Percentiles rank a stretch among this genome's conserved stretches.
Conservation (phyloP, 2,888 invertebrate genomes). For the Malthinus seriepunctatus region DNA sequence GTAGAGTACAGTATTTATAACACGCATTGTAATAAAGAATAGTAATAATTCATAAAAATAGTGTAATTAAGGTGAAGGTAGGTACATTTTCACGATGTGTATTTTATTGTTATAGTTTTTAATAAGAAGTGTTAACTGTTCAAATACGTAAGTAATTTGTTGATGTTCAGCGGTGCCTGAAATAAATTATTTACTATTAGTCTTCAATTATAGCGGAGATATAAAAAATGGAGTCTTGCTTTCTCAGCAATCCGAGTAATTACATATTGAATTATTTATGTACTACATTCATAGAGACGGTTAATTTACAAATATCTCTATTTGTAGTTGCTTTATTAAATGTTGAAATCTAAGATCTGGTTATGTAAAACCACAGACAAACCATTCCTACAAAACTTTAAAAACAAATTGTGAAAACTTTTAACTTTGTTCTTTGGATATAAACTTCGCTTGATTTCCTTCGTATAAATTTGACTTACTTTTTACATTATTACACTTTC, state of each 20-base stretch:
- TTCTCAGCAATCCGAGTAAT: constrained; percentile 8
- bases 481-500: neutral
- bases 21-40: too few species aligned
- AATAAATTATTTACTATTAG: constrained; percentile 9
- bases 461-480: neutral
- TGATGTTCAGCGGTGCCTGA: constrained; percentile 7
- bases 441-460: neutral
- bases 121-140: constrained; percentile 9
- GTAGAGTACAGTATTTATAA: too few species aligned
- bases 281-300: neutral
- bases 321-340: neutral
- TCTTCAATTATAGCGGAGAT: constrained; percentile 5
- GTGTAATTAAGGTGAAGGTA: too few species aligned
- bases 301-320: constrained; percentile 3
- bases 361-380: neutral
- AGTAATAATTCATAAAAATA: too few species aligned
- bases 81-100: too few species aligned
- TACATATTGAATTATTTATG: constrained; percentile 12
- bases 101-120: constrained; percentile 5
- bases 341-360: neutral
- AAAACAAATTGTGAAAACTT: neutral
- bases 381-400: too few species aligned
- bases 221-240: constrained; percentile 1
- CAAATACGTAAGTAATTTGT: constrained; percentile 10
- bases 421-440: too few species aligned